phyloP scores from a whole-genome alignment of 2,113 vertebrate species.

The Hippocampus barbouri region DNA sequence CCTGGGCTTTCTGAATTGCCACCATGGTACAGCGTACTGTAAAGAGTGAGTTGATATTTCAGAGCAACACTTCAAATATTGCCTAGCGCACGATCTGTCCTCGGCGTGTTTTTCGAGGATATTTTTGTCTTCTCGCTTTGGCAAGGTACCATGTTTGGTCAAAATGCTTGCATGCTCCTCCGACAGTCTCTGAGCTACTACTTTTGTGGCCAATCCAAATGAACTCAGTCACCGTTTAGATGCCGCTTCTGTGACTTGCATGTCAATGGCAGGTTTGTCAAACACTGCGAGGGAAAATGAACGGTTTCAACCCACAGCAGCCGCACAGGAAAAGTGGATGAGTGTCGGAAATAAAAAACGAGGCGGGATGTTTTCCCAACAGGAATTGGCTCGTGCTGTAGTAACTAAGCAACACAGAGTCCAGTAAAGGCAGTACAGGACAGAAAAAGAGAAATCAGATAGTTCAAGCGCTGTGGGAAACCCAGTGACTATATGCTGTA shows the following conservation, averaged over 20 bases:
- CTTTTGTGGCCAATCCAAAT: slow-evolving; percentile 6
- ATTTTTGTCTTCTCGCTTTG: background rate
- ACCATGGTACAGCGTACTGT: background rate
- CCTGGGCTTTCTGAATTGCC: too few relatives aligned
- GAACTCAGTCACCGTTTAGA: slow-evolving; percentile 2
- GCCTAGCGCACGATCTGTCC: background rate
- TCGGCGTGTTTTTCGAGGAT: background rate
- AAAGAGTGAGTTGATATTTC: background rate
- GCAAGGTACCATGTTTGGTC: slow-evolving; percentile 46
- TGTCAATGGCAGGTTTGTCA: slow-evolving; percentile 16
- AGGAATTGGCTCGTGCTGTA: background rate
- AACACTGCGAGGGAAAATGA: slow-evolving; percentile 9
- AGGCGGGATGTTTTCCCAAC: background rate
- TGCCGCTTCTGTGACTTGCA: slow-evolving; percentile 26
- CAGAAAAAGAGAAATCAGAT: background rate
- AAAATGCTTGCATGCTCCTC: slow-evolving; percentile 30
- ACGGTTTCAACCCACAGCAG: slow-evolving; percentile 6
- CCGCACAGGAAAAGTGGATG: slow-evolving; percentile 10
- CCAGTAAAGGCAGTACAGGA: background rate
- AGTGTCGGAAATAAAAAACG: background rate
- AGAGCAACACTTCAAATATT: background rate
- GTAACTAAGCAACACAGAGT: slow-evolving; percentile 41
- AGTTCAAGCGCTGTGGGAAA: slow-evolving; percentile 6
- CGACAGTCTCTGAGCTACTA: background rate
- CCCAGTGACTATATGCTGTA: too few relatives aligned